Evolutionary conservation across 2,888 invertebrate genomes (phyloP).

Genomic region (Calameuta filiformis): DNA sequence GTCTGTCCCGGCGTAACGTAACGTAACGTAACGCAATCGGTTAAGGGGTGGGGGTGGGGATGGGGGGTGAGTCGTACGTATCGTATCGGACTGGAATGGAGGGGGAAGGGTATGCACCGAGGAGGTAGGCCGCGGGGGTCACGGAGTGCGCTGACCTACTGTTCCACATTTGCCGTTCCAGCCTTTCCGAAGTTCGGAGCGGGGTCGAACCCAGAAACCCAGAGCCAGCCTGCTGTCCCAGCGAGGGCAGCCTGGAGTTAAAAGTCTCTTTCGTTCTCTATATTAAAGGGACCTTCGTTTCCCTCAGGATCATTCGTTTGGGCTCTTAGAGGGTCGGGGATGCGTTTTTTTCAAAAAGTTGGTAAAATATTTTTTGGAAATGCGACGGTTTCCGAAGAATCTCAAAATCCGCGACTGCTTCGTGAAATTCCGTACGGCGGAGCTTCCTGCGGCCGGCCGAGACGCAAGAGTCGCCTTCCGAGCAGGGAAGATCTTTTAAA

Average conservation of each 20-base stretch:
- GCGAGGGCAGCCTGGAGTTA: slow-evolving; percentile 1
- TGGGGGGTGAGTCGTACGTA: slow-evolving; percentile 14
- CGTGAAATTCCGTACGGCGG: no score
- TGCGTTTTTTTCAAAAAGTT: no score
- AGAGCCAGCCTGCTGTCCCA: slow-evolving; percentile 22
- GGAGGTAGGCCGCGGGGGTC: slow-evolving; percentile 57
- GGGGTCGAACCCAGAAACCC: slow-evolving; percentile 51
- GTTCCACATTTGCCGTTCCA: slow-evolving; percentile 61
- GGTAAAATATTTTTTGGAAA: no score
- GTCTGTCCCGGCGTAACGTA: slow-evolving; percentile 22
- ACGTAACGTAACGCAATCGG: slow-evolving; percentile 40
- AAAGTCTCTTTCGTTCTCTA: no score
- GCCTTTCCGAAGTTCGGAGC: slow-evolving; percentile 57
- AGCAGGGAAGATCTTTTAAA: background rate
- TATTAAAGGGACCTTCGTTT: no score
- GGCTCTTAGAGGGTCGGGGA: no score
- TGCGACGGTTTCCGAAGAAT: no score
- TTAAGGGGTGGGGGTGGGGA: slow-evolving; percentile 19
- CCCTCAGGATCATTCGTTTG: no score
- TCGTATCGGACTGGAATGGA: background rate
- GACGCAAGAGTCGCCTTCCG: no score
- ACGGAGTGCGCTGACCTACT: slow-evolving; percentile 65
- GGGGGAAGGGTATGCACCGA: slow-evolving; percentile 27
- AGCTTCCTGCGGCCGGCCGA: no score
- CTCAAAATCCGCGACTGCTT: no score